Base-by-base conservation (phyloP, 2,797 vertebrate species). In the Anas georgica region DNA sequence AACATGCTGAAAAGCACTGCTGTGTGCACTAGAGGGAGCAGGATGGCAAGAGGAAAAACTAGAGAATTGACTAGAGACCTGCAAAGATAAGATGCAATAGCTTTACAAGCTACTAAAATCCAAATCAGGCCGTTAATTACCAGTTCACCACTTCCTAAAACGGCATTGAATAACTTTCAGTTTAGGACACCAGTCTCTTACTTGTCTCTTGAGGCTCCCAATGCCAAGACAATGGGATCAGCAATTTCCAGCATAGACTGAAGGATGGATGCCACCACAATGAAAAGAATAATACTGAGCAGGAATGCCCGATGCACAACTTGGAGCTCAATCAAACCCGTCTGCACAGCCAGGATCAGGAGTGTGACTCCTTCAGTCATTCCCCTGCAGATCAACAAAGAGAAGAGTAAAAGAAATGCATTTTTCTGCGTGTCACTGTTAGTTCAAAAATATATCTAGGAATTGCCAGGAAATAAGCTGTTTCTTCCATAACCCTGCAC, bases 171-270 rank as follows among this genome's bases (percentile, higher is more conserved):
- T 89, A 92, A 83, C 48, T 83, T 78, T 59, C 55, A 86, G 78
- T 81, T 89, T 83, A 89, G 63, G n/a, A 89, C 91, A 77, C 4
- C 18, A 60, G 63, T 70, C 64, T 88, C 98, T 97, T 98, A 99
- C 99, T 99, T 99, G 98, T 99, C 99, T 98, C 99, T 98, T 88
- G 99, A 99, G 56, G 99, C 99, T 94, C 99, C 99, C 90, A 99
- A 88, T 4, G 99, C 99, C 97, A 99, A 96, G 70, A 99, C 99
- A 92, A 99, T 99, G 76, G 99, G 99, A 96, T 99, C 99, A 50
- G 99, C 99, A 22, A 99, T 99, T 97, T 99, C 99, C 97, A 99
- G 95, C 99, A 99, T 99, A 54, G 99, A 99, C 98, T 99, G 99
- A 54, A 99, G 98, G 90, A 99, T 99, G 86, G 99, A 99, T 45